A percentile compares a stretch with the other conserved stretches of the same genome.
Evolutionary conservation across 1,140 invertebrate genomes (phyloP).

Genomic region (Dreissena rostriformis): DNA sequence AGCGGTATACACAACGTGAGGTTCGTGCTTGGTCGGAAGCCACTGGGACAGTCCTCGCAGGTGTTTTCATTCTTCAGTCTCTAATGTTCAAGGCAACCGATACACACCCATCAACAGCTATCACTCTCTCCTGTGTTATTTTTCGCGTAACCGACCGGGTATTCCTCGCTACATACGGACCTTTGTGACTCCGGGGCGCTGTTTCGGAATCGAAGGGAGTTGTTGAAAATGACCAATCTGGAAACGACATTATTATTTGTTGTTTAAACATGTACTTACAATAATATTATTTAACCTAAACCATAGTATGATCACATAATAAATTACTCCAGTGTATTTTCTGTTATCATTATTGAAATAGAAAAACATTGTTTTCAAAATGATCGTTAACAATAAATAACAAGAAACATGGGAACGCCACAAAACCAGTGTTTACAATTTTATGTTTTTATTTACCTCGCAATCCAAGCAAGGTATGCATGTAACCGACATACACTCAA

Average conservation of each 20-base stretch:
- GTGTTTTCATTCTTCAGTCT: slow-evolving; percentile 84
- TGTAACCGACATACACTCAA: too few species aligned
- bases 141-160: slow-evolving; percentile 88
- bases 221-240: slow-evolving; percentile 71
- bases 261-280: not conserved
- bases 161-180: slow-evolving; percentile 87
- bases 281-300: too few species aligned
- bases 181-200: slow-evolving; percentile 78
- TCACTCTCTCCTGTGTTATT: slow-evolving; percentile 95
- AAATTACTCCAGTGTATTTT: too few species aligned
- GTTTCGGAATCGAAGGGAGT: slow-evolving; percentile 71
- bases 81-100: slow-evolving; percentile 85
- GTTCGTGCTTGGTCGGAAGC: slow-evolving; percentile 80
- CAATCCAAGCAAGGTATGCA: too few species aligned
- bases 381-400: too few species aligned
- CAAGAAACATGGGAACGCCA: too few species aligned
- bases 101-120: slow-evolving; percentile 90
- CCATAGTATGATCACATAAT: too few species aligned
- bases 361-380: too few species aligned
- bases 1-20: slow-evolving; percentile 75
- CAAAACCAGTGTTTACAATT: too few species aligned
- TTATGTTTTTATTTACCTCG: too few species aligned
- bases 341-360: too few species aligned
- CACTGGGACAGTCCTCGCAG: slow-evolving; percentile 84
- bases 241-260: slow-evolving; percentile 43